Conservation (phyloP, 2,888 invertebrate species). For the Caenorhabditis japonica region DNA sequence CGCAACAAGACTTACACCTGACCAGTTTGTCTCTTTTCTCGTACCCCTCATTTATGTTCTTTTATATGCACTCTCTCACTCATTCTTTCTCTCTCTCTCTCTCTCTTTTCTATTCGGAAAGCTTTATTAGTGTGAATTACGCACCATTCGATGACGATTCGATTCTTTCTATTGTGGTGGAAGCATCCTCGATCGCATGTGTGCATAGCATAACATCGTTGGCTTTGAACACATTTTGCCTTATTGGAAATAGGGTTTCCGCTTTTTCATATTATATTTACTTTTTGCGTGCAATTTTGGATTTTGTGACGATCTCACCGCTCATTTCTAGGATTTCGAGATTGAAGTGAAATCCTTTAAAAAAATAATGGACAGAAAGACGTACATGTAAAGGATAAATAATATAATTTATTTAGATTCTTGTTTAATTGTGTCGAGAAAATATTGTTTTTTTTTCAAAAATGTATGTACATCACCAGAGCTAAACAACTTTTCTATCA, state of each 20-base stretch:
- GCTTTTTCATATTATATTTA: constrained; percentile 1
- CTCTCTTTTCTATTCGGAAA: background rate
- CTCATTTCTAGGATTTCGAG: too few relatives aligned
- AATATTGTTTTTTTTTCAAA: background rate
- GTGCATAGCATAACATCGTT: background rate
- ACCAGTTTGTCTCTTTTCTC: constrained; percentile 40
- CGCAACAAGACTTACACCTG: constrained; percentile 51
- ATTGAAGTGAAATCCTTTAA: too few relatives aligned
- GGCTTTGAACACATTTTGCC: background rate
- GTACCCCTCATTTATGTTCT: constrained; percentile 6
- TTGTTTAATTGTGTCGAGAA: background rate
- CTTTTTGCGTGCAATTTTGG: background rate
- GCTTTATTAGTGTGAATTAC: constrained; percentile 37
- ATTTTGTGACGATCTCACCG: too few relatives aligned
- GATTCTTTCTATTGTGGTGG: background rate
- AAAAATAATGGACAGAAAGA: too few relatives aligned
- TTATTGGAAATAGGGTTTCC: constrained; percentile 12
- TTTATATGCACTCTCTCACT: background rate
- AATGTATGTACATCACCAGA: background rate
- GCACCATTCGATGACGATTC: constrained; percentile 6
- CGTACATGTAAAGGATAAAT: too few relatives aligned
- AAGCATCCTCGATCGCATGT: background rate
- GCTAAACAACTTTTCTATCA: background rate
- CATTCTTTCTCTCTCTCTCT: too few relatives aligned
- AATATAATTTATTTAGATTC: too few relatives aligned